Percentiles rank a stretch among this genome's conserved stretches.
Conservation (phyloP, 2,797 vertebrate genomes). For the Nothura maculosa region DNA sequence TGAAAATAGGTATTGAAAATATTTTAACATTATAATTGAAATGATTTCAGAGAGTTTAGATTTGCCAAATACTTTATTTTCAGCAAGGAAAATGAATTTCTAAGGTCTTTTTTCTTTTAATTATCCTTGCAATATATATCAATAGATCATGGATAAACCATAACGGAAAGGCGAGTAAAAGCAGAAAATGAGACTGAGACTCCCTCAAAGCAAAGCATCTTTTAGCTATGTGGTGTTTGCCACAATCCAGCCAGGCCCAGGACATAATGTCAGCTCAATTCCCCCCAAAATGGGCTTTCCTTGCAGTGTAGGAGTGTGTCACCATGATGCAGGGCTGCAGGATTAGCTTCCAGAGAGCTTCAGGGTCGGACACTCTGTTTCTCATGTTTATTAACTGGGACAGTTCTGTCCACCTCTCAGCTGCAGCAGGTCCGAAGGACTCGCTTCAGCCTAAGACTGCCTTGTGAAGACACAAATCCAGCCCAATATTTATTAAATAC, state of each 20-base stretch:
- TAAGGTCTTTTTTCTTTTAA: background rate
- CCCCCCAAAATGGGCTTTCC: fast-evolving
- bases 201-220: background rate
- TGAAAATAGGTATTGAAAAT: background rate
- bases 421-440: background rate
- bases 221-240: background rate
- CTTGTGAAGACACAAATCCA: background rate
- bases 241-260: background rate
- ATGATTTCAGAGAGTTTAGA: background rate
- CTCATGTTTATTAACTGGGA: background rate
- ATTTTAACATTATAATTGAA: background rate
- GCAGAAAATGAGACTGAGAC: background rate
- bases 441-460: background rate
- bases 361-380: background rate
- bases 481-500: background rate
- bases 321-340: background rate
- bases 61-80: background rate
- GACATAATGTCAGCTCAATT: background rate
- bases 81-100: background rate
- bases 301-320: background rate
- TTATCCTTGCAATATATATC: background rate
- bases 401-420: too few relatives aligned
- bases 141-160: background rate
- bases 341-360: background rate
- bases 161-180: background rate